A percentile compares a stretch with the other conserved stretches of the same genome.
phyloP scores from a whole-genome alignment of 2,888 invertebrate species.

The Ametastegia equiseti region DNA sequence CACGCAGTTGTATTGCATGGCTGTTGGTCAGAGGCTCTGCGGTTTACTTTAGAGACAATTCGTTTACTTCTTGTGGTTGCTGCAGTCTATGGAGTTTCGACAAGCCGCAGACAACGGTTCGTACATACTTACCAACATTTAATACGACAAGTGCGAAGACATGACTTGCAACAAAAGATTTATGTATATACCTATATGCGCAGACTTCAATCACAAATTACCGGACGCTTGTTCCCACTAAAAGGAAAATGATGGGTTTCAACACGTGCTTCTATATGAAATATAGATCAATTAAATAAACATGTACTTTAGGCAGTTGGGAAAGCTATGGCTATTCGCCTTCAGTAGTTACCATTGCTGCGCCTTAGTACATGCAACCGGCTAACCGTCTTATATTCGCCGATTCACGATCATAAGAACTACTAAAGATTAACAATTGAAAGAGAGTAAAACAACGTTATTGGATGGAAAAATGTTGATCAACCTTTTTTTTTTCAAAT shows the following conservation, averaged over 20 bases:
- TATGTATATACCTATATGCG: no score
- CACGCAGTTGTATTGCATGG: not conserved
- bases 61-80: constrained; percentile 52
- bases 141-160: constrained; percentile 56
- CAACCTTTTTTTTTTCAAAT: no score
- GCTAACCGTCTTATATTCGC: not conserved
- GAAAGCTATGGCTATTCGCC: not conserved
- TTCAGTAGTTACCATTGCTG: not conserved
- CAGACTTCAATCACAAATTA: not conserved
- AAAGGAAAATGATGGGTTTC: not conserved
- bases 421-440: no score
- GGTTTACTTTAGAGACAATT: constrained; percentile 44
- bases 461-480: not conserved
- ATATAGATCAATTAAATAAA: not conserved
- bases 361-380: not conserved
- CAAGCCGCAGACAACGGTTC: constrained; percentile 41
- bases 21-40: constrained; percentile 28
- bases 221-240: not conserved
- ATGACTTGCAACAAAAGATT: constrained; percentile 38
- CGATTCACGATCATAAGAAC: not conserved
- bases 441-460: no score
- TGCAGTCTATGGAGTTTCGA: constrained; percentile 39
- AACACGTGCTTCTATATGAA: not conserved
- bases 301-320: not conserved
- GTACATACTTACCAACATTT: constrained; percentile 52